Evolutionary conservation across 2,888 invertebrate species (phyloP).

Genomic region (Polyommatus iphigenia): DNA sequence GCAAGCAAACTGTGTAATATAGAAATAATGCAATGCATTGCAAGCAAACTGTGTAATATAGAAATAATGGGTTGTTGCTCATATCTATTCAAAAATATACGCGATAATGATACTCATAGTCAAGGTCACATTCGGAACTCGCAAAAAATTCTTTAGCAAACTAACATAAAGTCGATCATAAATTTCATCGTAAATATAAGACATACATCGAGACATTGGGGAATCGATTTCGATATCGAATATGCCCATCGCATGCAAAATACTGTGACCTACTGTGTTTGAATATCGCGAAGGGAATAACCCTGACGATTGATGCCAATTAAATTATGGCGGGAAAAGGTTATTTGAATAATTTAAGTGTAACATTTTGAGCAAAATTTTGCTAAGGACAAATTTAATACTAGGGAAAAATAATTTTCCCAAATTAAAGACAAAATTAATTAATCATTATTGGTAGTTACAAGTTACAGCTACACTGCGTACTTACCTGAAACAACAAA

Average conservation of each 20-base stretch:
- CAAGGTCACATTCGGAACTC: not conserved
- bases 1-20: no score
- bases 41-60: not conserved
- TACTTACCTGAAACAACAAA: constrained; percentile 16
- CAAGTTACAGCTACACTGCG: not conserved
- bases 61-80: not conserved
- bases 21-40: not conserved
- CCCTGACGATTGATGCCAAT: not conserved
- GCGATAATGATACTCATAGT: not conserved
- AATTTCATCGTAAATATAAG: constrained; percentile 25
- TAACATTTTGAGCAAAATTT: not conserved
- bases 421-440: not conserved
- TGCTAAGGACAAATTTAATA: not conserved
- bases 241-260: constrained; percentile 24
- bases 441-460: not conserved
- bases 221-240: constrained; percentile 22
- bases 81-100: not conserved
- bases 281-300: constrained; percentile 14
- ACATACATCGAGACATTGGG: constrained; percentile 12
- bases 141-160: not conserved
- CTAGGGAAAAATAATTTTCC: not conserved
- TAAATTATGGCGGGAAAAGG: constrained; percentile 1
- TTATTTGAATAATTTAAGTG: not conserved
- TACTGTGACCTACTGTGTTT: constrained; percentile 16
- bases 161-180: constrained; percentile 19